Conservation (phyloP, 2,888 invertebrate species). For the Phengaris alcon region DNA sequence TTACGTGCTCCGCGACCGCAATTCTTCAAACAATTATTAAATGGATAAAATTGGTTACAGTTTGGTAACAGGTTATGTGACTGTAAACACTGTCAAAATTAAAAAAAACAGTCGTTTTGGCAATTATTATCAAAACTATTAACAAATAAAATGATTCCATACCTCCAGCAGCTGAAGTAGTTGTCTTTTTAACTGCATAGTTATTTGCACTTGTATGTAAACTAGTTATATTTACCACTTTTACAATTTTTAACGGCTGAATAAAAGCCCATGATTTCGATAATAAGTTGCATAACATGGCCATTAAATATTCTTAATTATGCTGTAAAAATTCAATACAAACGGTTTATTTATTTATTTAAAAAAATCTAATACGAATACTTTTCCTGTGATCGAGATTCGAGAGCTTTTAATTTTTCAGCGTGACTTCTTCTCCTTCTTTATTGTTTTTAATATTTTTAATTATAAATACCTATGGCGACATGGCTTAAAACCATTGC, state of each 20-base stretch:
- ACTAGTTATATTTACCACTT: conserved; percentile 35
- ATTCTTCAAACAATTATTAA: too few species aligned
- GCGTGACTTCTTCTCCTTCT: too few species aligned
- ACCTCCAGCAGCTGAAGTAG: conserved; percentile 71
- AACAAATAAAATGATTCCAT: conserved; percentile 20
- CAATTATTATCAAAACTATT: not conserved
- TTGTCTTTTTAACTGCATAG: conserved; percentile 65
- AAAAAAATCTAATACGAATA: too few species aligned
- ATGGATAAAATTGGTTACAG: too few species aligned
- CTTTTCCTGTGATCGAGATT: too few species aligned
- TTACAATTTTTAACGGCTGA: not conserved
- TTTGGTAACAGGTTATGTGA: not conserved
- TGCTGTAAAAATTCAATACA: not conserved
- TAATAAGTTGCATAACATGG: not conserved
- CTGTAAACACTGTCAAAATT: not conserved
- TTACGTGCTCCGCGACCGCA: too few species aligned
- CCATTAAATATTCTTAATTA: not conserved
- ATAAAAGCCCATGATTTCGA: not conserved
- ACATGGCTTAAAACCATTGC: too few species aligned
- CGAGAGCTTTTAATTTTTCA: too few species aligned
- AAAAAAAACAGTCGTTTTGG: not conserved
- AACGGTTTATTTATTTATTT: too few species aligned
- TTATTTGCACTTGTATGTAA: conserved; percentile 47
- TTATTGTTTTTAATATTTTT: too few species aligned
- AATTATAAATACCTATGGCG: too few species aligned